phyloP scores from a whole-genome alignment of 2,888 invertebrate genomes.

The Choristoneura rosaceana region DNA sequence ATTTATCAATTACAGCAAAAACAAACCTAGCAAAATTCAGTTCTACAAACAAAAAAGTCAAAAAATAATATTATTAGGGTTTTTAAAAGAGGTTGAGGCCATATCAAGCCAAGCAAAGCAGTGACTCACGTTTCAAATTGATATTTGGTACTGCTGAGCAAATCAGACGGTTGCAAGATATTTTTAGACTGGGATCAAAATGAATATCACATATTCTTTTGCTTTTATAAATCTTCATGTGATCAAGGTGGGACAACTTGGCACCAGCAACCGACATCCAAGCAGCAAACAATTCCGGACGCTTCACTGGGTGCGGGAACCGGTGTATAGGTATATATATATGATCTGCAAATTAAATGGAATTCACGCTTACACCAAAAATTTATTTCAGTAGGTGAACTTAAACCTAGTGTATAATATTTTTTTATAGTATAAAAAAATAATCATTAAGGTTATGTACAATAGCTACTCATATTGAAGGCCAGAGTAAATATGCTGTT shows the following conservation, averaged over 20 bases:
- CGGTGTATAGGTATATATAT: not conserved
- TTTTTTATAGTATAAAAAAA: too few relatives aligned
- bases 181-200: not conserved
- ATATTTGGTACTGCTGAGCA: not conserved
- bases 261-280: not conserved
- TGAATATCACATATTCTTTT: not conserved
- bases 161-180: too few relatives aligned
- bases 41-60: too few relatives aligned
- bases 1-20: too few relatives aligned
- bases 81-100: too few relatives aligned
- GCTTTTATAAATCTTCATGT: not conserved
- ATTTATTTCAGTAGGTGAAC: too few relatives aligned
- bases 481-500: too few relatives aligned
- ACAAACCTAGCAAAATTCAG: not conserved
- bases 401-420: too few relatives aligned
- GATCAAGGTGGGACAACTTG: not conserved
- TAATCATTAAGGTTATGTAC: too few relatives aligned
- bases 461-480: too few relatives aligned
- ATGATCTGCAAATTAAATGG: not conserved
- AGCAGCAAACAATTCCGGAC: not conserved
- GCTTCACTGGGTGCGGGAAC: not conserved
- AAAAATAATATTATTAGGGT: too few relatives aligned
- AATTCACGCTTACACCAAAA: too few relatives aligned
- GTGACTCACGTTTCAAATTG: not conserved
- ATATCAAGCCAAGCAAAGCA: not conserved